Evolutionary conservation across 1,140 invertebrate genomes (phyloP).

Genomic region (Bathynomus jamesi): DNA sequence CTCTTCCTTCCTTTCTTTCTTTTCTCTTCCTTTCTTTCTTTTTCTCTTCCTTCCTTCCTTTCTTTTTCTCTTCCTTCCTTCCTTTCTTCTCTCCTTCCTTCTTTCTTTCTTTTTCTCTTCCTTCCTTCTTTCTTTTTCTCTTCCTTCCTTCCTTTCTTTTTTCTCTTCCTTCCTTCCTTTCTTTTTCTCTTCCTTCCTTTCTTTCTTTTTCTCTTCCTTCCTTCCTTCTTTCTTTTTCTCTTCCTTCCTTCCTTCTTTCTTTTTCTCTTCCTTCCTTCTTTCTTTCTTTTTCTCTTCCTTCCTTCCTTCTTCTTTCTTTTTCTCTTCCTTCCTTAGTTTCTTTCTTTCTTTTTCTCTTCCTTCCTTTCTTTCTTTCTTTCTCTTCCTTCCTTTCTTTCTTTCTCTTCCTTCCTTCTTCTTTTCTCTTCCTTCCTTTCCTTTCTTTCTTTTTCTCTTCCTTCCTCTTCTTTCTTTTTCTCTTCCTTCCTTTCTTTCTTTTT

Average conservation of each 20-base stretch:
- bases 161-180: background rate
- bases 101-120: background rate
- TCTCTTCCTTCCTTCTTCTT: background rate
- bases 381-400: background rate
- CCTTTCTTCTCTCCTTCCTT: background rate
- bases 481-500: too few species aligned
- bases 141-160: background rate
- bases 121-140: background rate
- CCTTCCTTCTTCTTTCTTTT: conserved; percentile 2
- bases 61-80: background rate
- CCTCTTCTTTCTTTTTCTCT: too few species aligned
- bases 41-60: background rate
- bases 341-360: too few species aligned
- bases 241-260: conserved; percentile 8
- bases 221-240: background rate
- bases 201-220: background rate
- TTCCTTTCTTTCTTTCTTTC: background rate
- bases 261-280: conserved; percentile 1
- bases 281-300: background rate
- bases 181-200: background rate
- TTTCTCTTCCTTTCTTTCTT: background rate
- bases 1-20: background rate
- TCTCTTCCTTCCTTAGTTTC: background rate
- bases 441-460: background rate
- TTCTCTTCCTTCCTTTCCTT: too few species aligned